Base-by-base conservation (phyloP, 2,888 invertebrate species). In the Scaptomyza flava region DNA sequence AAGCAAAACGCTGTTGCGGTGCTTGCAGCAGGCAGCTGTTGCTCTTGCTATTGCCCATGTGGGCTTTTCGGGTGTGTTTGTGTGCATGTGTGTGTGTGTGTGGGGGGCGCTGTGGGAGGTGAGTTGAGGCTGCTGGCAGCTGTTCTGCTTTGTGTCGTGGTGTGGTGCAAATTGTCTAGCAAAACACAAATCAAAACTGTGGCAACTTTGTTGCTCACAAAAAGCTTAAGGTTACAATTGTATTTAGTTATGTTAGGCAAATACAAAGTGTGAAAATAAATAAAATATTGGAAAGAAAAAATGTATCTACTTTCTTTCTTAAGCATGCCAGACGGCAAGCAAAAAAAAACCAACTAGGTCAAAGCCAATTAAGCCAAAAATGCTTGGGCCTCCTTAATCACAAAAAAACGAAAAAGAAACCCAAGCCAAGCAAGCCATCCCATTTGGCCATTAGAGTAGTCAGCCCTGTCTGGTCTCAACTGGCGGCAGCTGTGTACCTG, bases 341-440 rank as follows among this genome's bases (percentile, higher is more conserved):
- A 31, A 31, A 43, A 27, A 47, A 31, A 48, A 54, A 47, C 56
- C 50, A 65, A 77, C 62, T 64, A 60, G 77, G 77, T 52, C 77
- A 78, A 68, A 77, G 78, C 78, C 78, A 78, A 78, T 78, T 78
- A 75, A 75, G 58, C 72, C 59, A 68, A 78, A 41, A 67, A 69
- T 56, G 67, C 58, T 63, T 65, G 56, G 72, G 68, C 68, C 59
- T 62, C 48, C 53, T 67, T 75, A 47, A 27, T 27, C 27, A 27
- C 27, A 27, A 27, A 61, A 50, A 57, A 53, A 23, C 23, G 3
- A 23, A 23, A 23, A 23, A 23, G 4, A 54, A 64, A n/a, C 7
- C 6, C 36, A 38, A 38, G 34, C 58, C 64, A n/a, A 2, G 2
- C 36, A 38, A 38, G 34, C 58, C 64, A 73, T 69, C 69, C 69